Percentiles rank a stretch among this genome's conserved stretches.
These are phyloP conservation scores for Cosmia trapezina DNA, from an alignment of 2,888 invertebrate species.

Conservation along the genomic window DNA sequence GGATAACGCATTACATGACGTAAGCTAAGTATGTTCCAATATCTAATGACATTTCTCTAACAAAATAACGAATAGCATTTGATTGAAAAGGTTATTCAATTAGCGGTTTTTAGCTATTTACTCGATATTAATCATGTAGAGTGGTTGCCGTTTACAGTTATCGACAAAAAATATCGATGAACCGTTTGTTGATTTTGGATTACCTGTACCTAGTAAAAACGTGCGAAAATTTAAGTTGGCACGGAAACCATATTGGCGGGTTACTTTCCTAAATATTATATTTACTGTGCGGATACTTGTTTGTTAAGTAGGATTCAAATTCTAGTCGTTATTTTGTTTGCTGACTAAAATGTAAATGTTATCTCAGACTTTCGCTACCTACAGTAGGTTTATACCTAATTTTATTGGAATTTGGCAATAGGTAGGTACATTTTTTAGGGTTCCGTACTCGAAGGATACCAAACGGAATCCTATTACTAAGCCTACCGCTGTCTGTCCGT, in stretches of 20 bases:
- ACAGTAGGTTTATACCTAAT: not conserved
- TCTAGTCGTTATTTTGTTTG: slow-evolving; percentile 31
- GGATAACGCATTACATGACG: slow-evolving; percentile 40
- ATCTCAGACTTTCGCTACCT: slow-evolving; percentile 9
- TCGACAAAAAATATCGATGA: slow-evolving; percentile 33
- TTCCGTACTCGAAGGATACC: no score
- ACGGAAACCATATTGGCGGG: no score
- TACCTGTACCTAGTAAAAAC: slow-evolving; percentile 21
- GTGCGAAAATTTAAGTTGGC: no score
- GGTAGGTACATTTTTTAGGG: not conserved
- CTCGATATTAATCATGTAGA: slow-evolving; percentile 59
- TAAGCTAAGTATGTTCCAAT: slow-evolving; percentile 41
- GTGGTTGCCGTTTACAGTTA: slow-evolving; percentile 63
- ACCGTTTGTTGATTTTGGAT: slow-evolving; percentile 30
- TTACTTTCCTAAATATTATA: no score
- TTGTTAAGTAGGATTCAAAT: slow-evolving; percentile 19
- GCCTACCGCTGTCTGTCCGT: no score
- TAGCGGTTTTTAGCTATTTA: slow-evolving; percentile 60
- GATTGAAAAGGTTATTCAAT: slow-evolving; percentile 49
- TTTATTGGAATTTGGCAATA: not conserved
- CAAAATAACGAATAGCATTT: slow-evolving; percentile 48
- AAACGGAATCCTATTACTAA: no score
- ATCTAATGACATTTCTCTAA: slow-evolving; percentile 37
- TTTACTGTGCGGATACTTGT: not conserved
- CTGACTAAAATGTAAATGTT: slow-evolving; percentile 4